Base-by-base conservation (phyloP, 2,113 vertebrate genomes). In the Catharus fuscescens region DNA sequence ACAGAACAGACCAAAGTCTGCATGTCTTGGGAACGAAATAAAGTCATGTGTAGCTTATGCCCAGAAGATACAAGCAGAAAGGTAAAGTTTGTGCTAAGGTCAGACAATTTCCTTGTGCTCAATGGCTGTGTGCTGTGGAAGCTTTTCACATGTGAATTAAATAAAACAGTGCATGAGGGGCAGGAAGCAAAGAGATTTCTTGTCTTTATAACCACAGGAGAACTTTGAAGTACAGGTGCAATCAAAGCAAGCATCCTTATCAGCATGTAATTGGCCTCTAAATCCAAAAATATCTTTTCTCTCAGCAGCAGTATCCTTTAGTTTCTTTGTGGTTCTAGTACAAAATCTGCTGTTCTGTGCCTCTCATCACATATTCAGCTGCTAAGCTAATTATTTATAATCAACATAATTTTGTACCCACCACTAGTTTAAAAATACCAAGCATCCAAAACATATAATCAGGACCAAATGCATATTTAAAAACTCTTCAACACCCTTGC, bases 351-450 rank as follows among this genome's bases (percentile, higher is more conserved):
- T 56, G 65, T 66, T 86, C 80, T 73, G 38, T 84, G 73, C 52
- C 48, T 86, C 78, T 91, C 42, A 56, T 71, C 84, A 62, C 61
- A 34, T n/a, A 60, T 44, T 90, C 44, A 90, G 87, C 65, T 85
- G 60, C 77, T 81, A 81, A 78, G 70, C 10, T 78, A 66, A 84
- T 80, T 38, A 74, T 71, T 88, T 87, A 67, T 71, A 81, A 95
- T 84, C 57, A 89, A 38, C 32, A 48, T 53, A 54, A 76, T 91
- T 91, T 74, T 88, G 42, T 83, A 93, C 69, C 53, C 65, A 81
- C 31, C 62, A 38, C 18, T 56, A 60, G 53, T 64, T 92, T 76
- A 92, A 95, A 94, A 94, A 92, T 67, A 91, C 5, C 31, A 57
- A 81, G 29, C 45, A 82, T 57, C 23, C 48, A 87, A 81, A 93